Percentiles rank a stretch among this genome's conserved stretches.
Evolutionary conservation across 1,140 invertebrate genomes (phyloP).

Genomic region (Drosophila tropicalis): DNA sequence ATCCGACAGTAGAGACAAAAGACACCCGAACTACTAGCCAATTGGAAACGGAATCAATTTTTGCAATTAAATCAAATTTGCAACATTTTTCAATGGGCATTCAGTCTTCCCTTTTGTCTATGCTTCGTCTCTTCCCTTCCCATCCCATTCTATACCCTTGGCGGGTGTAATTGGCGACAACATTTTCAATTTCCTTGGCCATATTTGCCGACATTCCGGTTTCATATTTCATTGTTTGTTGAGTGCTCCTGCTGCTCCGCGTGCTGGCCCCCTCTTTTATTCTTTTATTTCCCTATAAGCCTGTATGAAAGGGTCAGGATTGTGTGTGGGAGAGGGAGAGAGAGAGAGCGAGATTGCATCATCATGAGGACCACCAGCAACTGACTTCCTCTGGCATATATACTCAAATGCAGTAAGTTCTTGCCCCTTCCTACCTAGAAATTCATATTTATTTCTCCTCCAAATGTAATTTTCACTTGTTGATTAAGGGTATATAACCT

Average conservation of each 20-base stretch:
- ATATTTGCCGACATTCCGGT: conserved; percentile 15
- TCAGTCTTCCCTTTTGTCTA: conserved; percentile 27
- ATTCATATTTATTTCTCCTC: not conserved
- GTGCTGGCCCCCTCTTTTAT: not conserved
- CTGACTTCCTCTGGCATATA: not conserved
- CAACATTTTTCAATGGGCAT: conserved; percentile 19
- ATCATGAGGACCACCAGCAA: not conserved
- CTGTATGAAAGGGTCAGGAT: not conserved
- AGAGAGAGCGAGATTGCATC: not conserved
- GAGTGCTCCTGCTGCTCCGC: not conserved
- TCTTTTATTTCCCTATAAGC: not conserved
- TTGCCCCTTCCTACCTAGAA: not conserved
- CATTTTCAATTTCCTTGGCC: conserved; percentile 36
- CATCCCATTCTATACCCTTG: not conserved
- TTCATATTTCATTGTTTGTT: conserved; percentile 5
- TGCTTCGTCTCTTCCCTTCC: not conserved
- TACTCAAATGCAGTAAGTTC: not conserved
- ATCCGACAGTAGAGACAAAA: not conserved
- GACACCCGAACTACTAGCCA: not conserved
- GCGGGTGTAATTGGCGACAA: conserved; percentile 33
- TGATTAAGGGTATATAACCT: no score
- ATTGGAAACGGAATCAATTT: conserved; percentile 8
- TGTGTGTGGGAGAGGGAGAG: not conserved
- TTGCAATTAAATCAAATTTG: conserved; percentile 5
- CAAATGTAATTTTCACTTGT: not conserved